Conservation (phyloP, 2,888 invertebrate species). For the Melinaea marsaeus region DNA sequence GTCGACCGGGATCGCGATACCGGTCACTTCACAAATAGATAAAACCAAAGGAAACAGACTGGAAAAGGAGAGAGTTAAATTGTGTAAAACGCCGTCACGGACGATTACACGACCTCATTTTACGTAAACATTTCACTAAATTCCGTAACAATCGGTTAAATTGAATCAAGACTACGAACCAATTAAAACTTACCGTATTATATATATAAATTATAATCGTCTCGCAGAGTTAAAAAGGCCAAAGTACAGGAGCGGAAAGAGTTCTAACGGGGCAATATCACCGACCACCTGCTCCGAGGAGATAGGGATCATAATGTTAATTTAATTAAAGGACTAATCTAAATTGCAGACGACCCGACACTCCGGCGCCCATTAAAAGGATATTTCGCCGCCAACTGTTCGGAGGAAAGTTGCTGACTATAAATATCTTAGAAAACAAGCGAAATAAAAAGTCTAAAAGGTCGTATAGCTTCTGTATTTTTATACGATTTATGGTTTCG, state of each 20-base stretch:
- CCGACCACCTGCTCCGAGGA: conserved; percentile 69
- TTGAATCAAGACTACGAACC: neutral
- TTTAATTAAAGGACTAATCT: conserved; percentile 79
- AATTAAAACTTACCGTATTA: neutral
- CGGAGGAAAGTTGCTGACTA: conserved; percentile 68
- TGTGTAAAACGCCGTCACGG: conserved; percentile 42
- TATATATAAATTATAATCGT: conserved; percentile 25
- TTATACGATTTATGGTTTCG: no score
- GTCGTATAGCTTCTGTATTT: no score
- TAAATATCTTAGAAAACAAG: conserved; percentile 69
- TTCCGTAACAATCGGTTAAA: neutral
- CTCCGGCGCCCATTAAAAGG: conserved; percentile 74
- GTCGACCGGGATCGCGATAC: conserved; percentile 57
- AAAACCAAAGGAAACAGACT: conserved; percentile 57
- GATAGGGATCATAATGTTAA: conserved; percentile 78
- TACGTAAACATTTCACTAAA: no score
- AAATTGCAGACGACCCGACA: conserved; percentile 77
- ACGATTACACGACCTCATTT: conserved; percentile 43
- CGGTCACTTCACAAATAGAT: conserved; percentile 56
- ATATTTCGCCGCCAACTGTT: conserved; percentile 71
- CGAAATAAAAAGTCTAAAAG: conserved; percentile 30
- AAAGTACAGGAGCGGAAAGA: conserved; percentile 55
- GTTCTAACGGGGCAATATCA: conserved; percentile 64
- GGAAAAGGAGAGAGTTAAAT: conserved; percentile 47
- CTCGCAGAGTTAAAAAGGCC: conserved; percentile 29